A percentile compares a stretch with the other conserved stretches of the same genome.
Evolutionary conservation across 2,888 invertebrate species (phyloP).

Genomic region (Papilio demoleus): DNA sequence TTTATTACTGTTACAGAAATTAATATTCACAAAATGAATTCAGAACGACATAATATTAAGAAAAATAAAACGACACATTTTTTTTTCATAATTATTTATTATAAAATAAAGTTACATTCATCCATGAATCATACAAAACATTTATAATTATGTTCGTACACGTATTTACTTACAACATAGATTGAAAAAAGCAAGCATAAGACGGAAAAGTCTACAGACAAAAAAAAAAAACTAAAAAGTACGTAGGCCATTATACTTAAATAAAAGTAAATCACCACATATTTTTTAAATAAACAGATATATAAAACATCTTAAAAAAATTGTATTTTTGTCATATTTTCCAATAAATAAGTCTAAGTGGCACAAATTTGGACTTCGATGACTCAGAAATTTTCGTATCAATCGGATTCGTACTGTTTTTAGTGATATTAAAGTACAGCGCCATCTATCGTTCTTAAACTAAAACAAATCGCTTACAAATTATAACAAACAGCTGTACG

Average conservation of each 20-base stretch:
- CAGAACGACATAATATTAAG: not conserved
- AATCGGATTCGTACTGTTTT: too few species aligned
- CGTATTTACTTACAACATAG: not conserved
- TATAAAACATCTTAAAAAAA: too few species aligned
- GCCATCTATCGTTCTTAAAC: too few species aligned
- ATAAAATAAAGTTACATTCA: constrained; percentile 38
- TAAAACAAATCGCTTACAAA: too few species aligned
- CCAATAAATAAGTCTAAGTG: too few species aligned
- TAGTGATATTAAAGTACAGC: too few species aligned
- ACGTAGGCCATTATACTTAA: not conserved
- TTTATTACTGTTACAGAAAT: not conserved
- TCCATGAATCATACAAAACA: constrained; percentile 34
- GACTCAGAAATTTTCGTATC: too few species aligned
- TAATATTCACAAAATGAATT: not conserved
- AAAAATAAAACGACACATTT: constrained; percentile 13
- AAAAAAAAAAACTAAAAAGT: not conserved
- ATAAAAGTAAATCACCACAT: too few species aligned
- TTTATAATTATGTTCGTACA: constrained; percentile 13
- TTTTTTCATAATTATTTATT: constrained; percentile 35
- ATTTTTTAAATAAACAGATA: too few species aligned
- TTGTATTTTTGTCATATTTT: too few species aligned
- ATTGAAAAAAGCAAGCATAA: not conserved
- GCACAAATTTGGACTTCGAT: too few species aligned
- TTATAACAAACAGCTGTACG: too few species aligned
- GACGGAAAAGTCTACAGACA: not conserved